These are phyloP conservation scores for Acronicta leporina DNA, from an alignment of 2,888 invertebrate genomes.

Conservation along the genomic window DNA sequence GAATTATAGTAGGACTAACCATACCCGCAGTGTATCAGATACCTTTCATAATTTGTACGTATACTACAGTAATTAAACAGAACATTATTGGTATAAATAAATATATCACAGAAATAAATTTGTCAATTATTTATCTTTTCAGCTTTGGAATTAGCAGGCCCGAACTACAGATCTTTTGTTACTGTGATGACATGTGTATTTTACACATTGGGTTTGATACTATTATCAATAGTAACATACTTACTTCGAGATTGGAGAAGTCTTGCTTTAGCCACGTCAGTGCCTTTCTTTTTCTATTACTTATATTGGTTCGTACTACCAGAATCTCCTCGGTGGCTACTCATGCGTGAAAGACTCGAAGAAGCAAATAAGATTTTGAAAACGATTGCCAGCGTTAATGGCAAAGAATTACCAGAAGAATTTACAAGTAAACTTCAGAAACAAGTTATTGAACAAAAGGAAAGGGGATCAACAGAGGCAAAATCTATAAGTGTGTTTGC, in stretches of 20 bases:
- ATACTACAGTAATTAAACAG: constrained; percentile 14
- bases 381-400: constrained; percentile 93
- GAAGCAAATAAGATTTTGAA: constrained; percentile 94
- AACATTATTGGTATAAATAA: neutral
- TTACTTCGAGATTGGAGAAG: constrained; percentile 95
- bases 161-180: constrained; percentile 96
- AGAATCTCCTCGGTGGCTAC: constrained; percentile 97
- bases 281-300: constrained; percentile 95
- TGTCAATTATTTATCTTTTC: constrained; percentile 63
- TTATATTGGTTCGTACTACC: constrained; percentile 96
- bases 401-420: constrained; percentile 92
- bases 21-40: constrained; percentile 98
- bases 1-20: constrained; percentile 95
- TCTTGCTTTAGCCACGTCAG: constrained; percentile 94
- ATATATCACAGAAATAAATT: neutral
- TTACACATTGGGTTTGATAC: constrained; percentile 95
- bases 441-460: constrained; percentile 91
- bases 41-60: constrained; percentile 97
- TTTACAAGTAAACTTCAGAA: constrained; percentile 93
- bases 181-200: constrained; percentile 97
- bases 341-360: constrained; percentile 94
- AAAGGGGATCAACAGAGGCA: constrained; percentile 81
- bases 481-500: constrained; percentile 89
- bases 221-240: constrained; percentile 95
- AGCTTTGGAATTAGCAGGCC: constrained; percentile 97